phyloP scores from a whole-genome alignment of 2,113 vertebrate species.

The Synchiropus splendidus region DNA sequence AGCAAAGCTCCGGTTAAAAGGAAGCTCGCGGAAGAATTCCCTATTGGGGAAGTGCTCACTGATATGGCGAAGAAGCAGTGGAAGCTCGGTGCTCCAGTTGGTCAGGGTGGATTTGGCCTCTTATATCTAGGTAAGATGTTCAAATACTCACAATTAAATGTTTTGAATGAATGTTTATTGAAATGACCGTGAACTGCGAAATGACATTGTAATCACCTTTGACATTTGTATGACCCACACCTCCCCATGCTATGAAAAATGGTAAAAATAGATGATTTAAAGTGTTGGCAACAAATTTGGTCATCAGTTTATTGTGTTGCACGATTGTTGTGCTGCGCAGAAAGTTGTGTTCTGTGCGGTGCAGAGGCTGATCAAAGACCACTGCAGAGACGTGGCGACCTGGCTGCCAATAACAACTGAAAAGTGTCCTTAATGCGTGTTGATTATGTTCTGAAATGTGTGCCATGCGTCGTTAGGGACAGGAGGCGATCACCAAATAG shows the following conservation, averaged over 20 bases:
- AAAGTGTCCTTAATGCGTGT: too few species aligned
- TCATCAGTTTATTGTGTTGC: too few species aligned
- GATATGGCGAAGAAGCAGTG: constrained; percentile 83
- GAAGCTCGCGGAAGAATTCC: constrained; percentile 83
- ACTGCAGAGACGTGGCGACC: too few species aligned
- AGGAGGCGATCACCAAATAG: too few species aligned
- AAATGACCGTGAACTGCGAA: too few species aligned
- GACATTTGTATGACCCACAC: background rate
- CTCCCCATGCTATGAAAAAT: background rate
- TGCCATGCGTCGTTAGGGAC: too few species aligned
- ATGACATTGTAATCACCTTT: background rate
- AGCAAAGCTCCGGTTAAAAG: constrained; percentile 74
- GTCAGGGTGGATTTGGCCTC: constrained; percentile 89
- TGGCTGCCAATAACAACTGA: too few species aligned
- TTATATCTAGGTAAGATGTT: constrained; percentile 78
- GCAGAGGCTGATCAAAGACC: too few species aligned
- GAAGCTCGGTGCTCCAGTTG: constrained; percentile 81
- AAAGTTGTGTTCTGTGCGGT: too few species aligned
- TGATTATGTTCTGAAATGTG: too few species aligned
- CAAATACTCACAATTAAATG: background rate
- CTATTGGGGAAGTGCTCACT: constrained; percentile 77
- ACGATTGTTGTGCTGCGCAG: background rate
- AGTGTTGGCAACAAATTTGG: background rate
- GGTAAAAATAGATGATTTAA: background rate
- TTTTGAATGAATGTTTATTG: too few species aligned